These are phyloP conservation scores for Metellina segmentata DNA, from an alignment of 2,888 invertebrate genomes.

Conservation along the genomic window DNA sequence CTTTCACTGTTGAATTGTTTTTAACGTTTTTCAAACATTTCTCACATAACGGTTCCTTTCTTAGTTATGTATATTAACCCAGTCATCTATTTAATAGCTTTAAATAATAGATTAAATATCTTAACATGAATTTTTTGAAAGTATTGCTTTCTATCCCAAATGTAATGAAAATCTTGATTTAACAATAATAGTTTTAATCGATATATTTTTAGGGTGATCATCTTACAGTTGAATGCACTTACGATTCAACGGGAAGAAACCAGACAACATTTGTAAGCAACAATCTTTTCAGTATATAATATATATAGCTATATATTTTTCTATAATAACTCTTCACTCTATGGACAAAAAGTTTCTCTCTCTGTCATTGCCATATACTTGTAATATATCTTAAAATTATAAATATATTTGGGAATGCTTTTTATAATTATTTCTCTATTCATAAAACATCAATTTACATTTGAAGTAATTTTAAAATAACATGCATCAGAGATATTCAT, in stretches of 20 bases:
- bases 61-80: no score
- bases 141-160: no score
- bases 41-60: background rate
- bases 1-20: background rate
- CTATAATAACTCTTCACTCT: background rate
- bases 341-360: background rate
- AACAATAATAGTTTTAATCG: background rate
- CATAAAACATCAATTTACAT: no score
- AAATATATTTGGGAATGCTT: background rate
- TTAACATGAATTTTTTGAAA: no score
- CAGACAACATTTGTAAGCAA: conserved; percentile 77
- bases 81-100: no score
- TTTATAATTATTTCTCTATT: background rate
- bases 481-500: no score
- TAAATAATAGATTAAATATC: no score
- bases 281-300: background rate
- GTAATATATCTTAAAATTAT: background rate
- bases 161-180: background rate
- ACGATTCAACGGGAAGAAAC: conserved; percentile 75
- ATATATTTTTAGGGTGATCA: conserved; percentile 77
- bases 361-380: background rate
- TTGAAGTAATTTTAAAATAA: no score
- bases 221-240: conserved; percentile 78
- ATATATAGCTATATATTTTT: background rate
- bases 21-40: background rate